Evolutionary conservation across 1,140 invertebrate species (phyloP), one percentile per base, ranked within the genome.

Genomic region (Listronotus bonariensis): DNA sequence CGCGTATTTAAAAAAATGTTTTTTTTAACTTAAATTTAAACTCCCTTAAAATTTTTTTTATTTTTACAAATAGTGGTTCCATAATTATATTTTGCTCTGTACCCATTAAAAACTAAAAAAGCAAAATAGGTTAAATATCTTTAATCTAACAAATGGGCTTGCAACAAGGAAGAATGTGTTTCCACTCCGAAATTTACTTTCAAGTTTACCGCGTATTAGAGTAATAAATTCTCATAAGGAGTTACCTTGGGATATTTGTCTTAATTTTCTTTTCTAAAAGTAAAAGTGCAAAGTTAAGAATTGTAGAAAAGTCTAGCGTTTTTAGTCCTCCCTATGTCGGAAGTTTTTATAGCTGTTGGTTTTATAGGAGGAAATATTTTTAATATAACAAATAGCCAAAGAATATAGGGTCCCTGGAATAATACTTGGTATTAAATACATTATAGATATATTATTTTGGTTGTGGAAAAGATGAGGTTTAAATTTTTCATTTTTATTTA

Each of bases 191-290:
- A 65, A 65, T 65, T 65, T 65, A 65, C 52, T 65, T 58, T 46
- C 45, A 32, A 65, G 54, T 65, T 52, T 58, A 34, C 48, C 43
- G 55, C 63, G 63, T 65, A 65, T 65, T 65, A 65, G 63, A 65
- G 63, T 65, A 55, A 65, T 65, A 65, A 65, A 65, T 65, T 65
- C 63, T 65, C 54, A 65, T 65, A 58, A 65, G 55, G 49, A 57
- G 54, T 65, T 65, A 65, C 63, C 63, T 65, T 54, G 34, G 36
- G 63, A 57, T 54, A 65, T 65, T 65, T 65, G 63, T 65, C 63
- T 65, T 65, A 65, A 65, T 65, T 51, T 58, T 49, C 43, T 45
- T 65, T 40, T 20, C 41, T 31, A 45, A 65, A 65, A 65, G 63
- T 58, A 65, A 65, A 65, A 65, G 63, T 65, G 55, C 54, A 65